These are phyloP conservation scores for Trichogramma evanescens DNA, from an alignment of 2,888 invertebrate genomes.

Conservation along the genomic window DNA sequence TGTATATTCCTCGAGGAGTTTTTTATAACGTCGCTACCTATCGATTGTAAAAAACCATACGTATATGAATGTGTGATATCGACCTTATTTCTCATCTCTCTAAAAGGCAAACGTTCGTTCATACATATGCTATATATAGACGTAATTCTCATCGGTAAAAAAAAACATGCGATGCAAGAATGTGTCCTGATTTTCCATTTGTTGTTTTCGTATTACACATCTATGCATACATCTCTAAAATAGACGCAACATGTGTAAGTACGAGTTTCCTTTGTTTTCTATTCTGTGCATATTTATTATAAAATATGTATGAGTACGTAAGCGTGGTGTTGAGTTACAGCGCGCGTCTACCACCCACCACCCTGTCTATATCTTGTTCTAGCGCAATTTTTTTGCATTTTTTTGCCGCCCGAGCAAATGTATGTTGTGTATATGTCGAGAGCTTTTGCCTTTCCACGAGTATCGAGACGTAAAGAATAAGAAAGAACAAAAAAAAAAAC, in stretches of 20 bases:
- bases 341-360: too few relatives aligned
- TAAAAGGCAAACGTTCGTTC: too few relatives aligned
- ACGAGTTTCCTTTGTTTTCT: constrained; percentile 4
- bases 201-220: constrained; percentile 14
- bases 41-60: constrained; percentile 9
- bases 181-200: constrained; percentile 4
- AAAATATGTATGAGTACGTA: background rate
- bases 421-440: background rate
- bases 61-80: too few relatives aligned
- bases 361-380: background rate
- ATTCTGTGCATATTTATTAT: background rate
- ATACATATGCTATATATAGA: too few relatives aligned
- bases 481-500: background rate
- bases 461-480: background rate
- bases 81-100: too few relatives aligned
- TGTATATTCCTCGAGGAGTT: constrained; percentile 10
- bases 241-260: background rate
- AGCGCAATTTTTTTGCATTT: constrained; percentile 18
- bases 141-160: too few relatives aligned
- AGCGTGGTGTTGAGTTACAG: background rate
- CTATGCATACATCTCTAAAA: background rate
- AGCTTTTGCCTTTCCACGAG: constrained; percentile 13
- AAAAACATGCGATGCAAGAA: too few relatives aligned
- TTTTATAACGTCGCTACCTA: constrained; percentile 13
- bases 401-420: background rate